These are phyloP conservation scores for Telmatochromis sp. DNA, from an alignment of 2,113 vertebrate genomes.

Conservation along the genomic window DNA sequence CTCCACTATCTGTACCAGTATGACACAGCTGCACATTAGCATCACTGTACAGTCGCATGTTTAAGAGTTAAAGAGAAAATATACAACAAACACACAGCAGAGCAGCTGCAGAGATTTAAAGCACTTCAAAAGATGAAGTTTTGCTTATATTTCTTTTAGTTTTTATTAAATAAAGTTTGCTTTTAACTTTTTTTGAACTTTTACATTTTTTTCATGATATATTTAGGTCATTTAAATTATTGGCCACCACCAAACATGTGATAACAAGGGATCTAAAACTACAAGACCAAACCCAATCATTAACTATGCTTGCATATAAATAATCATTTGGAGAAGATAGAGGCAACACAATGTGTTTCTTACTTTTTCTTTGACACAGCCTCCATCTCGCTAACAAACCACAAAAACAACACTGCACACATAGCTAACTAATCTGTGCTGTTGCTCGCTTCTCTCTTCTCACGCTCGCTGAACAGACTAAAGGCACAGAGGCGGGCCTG, in stretches of 20 bases:
- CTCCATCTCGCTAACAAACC: neutral
- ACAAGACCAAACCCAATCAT: neutral
- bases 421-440: neutral
- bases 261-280: neutral
- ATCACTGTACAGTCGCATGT: neutral
- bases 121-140: neutral
- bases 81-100: neutral
- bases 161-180: neutral
- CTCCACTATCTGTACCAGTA: neutral
- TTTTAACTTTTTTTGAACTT: neutral
- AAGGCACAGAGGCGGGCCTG: neutral
- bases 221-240: neutral
- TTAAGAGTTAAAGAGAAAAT: neutral
- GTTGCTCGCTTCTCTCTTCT: neutral
- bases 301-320: neutral
- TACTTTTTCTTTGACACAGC: neutral
- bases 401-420: neutral
- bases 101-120: neutral
- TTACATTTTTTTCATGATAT: neutral
- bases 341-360: neutral
- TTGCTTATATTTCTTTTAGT: neutral
- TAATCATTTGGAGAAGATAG: neutral
- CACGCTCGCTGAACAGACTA: neutral
- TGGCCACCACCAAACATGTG: neutral
- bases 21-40: constrained; percentile 3